These are phyloP conservation scores for Drosophila lacertosa DNA, from an alignment of 1,140 invertebrate genomes.

Conservation along the genomic window DNA sequence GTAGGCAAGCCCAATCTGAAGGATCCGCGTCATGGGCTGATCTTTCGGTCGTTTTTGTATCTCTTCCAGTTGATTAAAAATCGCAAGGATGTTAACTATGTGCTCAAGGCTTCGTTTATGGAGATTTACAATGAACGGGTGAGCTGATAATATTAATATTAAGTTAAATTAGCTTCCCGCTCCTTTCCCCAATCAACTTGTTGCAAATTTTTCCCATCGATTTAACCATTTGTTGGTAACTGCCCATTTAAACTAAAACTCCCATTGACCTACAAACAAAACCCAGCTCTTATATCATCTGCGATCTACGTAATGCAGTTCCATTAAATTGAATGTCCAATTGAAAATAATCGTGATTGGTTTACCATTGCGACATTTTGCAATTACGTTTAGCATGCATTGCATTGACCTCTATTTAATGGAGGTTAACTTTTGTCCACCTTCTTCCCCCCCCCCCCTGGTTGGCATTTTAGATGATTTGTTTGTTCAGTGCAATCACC, in stretches of 20 bases:
- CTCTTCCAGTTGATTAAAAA: constrained; percentile 93
- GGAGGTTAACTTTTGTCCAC: constrained; percentile 39
- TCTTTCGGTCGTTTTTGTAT: constrained; percentile 95
- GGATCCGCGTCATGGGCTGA: constrained; percentile 90
- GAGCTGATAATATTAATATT: too few relatives aligned
- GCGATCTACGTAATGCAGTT: constrained; percentile 10
- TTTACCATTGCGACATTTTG: constrained; percentile 20
- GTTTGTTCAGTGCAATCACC: constrained; percentile 38
- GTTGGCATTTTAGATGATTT: constrained; percentile 75
- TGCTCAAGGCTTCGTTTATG: constrained; percentile 96
- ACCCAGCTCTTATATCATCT: not conserved
- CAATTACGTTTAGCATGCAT: constrained; percentile 41
- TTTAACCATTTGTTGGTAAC: too few relatives aligned
- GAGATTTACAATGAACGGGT: constrained; percentile 99
- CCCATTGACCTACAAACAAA: not conserved
- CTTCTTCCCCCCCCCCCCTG: too few relatives aligned
- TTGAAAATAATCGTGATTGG: constrained; percentile 54
- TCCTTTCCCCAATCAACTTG: too few relatives aligned
- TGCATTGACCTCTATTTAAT: constrained; percentile 66
- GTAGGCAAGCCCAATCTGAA: constrained; percentile 73
- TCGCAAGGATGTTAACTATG: constrained; percentile 90
- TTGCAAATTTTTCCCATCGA: too few relatives aligned
- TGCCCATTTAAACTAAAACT: too few relatives aligned
- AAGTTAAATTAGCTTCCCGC: too few relatives aligned
- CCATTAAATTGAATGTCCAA: constrained; percentile 43